phyloP scores from a whole-genome alignment of 2,888 invertebrate genomes.

The Toxonevra muliebris region DNA sequence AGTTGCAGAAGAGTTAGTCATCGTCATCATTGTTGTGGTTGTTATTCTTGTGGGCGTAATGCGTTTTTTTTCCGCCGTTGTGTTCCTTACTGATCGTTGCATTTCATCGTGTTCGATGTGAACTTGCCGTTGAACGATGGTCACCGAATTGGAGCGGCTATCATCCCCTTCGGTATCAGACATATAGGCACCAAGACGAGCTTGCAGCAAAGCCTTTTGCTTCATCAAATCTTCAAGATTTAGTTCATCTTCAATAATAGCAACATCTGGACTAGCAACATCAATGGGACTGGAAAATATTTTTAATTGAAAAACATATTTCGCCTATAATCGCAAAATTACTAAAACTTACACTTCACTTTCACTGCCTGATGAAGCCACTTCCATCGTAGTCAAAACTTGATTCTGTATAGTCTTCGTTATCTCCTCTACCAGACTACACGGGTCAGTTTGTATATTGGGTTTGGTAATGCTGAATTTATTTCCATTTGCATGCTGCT shows the following conservation, averaged over 20 bases:
- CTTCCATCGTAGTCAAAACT: conserved; percentile 67
- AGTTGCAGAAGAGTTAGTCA: conserved; percentile 47
- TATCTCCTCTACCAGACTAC: conserved; percentile 67
- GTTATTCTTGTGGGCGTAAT: background rate
- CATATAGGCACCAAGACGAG: conserved; percentile 78
- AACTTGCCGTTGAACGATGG: conserved; percentile 5
- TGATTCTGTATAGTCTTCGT: conserved; percentile 65
- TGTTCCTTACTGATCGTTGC: too few species aligned
- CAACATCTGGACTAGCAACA: conserved; percentile 77
- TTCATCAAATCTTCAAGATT: conserved; percentile 90
- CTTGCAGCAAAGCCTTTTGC: conserved; percentile 85
- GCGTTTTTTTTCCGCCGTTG: too few species aligned
- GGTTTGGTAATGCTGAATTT: conserved; percentile 55
- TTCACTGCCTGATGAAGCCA: conserved; percentile 75
- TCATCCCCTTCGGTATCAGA: conserved; percentile 74
- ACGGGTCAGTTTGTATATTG: conserved; percentile 64
- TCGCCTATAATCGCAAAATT: conserved; percentile 12
- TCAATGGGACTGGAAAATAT: conserved; percentile 65
- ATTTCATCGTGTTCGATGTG: background rate
- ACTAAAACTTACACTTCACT: conserved; percentile 66
- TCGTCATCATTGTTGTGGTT: conserved; percentile 8
- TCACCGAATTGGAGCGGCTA: conserved; percentile 47
- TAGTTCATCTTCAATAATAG: conserved; percentile 83
- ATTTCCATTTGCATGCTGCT: conserved; percentile 52
- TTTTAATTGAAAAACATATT: background rate